Conservation (phyloP, 1,140 invertebrate genomes). For the Ephestia elutella region DNA sequence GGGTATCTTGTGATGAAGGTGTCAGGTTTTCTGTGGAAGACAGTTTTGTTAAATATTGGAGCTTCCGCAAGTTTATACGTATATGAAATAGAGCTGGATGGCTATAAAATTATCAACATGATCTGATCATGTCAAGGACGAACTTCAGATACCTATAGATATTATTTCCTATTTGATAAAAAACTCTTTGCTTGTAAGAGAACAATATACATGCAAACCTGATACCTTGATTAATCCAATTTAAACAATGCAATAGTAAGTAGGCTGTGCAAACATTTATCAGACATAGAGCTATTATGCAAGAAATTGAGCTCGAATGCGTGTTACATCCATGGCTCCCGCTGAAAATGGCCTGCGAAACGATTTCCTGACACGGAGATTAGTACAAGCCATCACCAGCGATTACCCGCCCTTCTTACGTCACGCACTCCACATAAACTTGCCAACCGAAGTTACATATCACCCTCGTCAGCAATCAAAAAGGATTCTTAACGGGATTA, state of each 20-base stretch:
- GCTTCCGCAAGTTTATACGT: neutral
- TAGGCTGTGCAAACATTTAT: neutral
- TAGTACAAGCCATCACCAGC: conserved; percentile 72
- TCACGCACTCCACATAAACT: conserved; percentile 66
- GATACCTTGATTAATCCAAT: too few species aligned
- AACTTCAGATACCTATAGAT: too few species aligned
- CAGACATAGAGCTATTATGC: conserved; percentile 40
- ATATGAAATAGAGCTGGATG: too few species aligned
- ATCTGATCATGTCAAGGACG: neutral
- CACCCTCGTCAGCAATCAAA: conserved; percentile 31
- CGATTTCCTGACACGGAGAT: conserved; percentile 74
- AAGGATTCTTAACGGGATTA: conserved; percentile 32
- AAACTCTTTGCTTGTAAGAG: too few species aligned
- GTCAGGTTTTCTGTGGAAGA: conserved; percentile 52
- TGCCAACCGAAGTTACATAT: conserved; percentile 44
- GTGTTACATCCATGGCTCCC: conserved; percentile 59
- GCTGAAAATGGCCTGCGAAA: conserved; percentile 71
- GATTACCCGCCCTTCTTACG: conserved; percentile 67
- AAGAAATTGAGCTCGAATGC: conserved; percentile 65
- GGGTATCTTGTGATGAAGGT: conserved; percentile 41
- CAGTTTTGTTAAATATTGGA: neutral
- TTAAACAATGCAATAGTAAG: too few species aligned
- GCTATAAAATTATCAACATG: neutral
- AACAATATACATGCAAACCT: too few species aligned
- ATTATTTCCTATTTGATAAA: too few species aligned